A percentile compares a stretch with the other conserved stretches of the same genome.
Conservation (phyloP, 2,113 vertebrate genomes). For the Poicephalus meyeri region DNA sequence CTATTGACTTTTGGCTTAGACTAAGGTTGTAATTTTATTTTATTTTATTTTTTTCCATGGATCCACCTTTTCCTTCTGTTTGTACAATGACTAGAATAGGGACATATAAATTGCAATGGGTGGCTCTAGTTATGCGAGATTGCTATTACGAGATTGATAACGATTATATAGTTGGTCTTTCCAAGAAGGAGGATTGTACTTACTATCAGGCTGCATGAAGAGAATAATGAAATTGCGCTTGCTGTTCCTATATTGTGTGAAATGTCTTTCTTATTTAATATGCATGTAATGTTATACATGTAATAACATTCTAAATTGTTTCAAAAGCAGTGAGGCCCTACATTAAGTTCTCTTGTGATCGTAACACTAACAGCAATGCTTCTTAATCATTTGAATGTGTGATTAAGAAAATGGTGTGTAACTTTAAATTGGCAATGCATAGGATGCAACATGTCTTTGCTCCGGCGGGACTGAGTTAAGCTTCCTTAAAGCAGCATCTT, state of each 20-base stretch:
- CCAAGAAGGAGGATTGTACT: background rate
- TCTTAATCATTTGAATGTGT: constrained; percentile 3
- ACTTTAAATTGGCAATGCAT: background rate
- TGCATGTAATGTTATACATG: background rate
- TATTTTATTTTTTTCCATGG: background rate
- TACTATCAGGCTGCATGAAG: background rate
- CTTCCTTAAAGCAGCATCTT: background rate
- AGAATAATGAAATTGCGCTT: background rate
- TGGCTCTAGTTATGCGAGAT: background rate
- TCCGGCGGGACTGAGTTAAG: background rate
- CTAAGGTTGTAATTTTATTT: background rate
- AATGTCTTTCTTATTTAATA: constrained; percentile 12
- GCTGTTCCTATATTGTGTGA: background rate
- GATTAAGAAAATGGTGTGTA: background rate
- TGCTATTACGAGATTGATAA: background rate
- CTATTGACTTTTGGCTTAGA: background rate
- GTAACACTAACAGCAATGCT: background rate
- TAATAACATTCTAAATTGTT: background rate
- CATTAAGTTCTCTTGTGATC: background rate
- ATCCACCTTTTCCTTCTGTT: background rate
- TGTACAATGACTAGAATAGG: background rate
- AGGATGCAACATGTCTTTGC: background rate
- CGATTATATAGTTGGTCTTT: background rate
- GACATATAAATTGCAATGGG: background rate
- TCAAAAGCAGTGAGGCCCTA: background rate